Evolutionary conservation across 2,113 vertebrate species (phyloP), one percentile per base, ranked within the genome.

Genomic region (Plectropomus leopardus): DNA sequence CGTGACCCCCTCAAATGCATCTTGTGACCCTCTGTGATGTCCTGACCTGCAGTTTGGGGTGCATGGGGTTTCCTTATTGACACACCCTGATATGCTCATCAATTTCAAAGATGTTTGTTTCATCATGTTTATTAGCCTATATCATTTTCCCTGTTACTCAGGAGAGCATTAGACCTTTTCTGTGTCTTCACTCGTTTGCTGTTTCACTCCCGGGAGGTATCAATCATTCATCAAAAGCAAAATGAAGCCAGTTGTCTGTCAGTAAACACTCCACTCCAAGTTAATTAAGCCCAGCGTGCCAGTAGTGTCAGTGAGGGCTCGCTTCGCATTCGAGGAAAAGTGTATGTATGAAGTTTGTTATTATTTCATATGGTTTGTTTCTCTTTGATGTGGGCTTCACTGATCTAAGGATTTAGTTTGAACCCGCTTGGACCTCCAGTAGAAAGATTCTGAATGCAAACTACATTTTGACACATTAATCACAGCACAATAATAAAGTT

Each of bases 161-260:
- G 23, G 24, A 53, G 78, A 80, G 61, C 0, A 1, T 64, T 68
- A 57, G 75, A 61, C 7, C 26, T 44, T 61, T 69, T 73, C 50
- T 76, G 2, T 58, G 69, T 24, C 26, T 42, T 19, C 61, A 45
- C 44, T 67, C 19, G 14, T 67, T 80, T 80, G 53, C 72, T 71
- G 75, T 26, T 53, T 79, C 32, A 68, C 60, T 54, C 74, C 63
- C 23, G 19, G 58, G 70, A 63, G 53, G 58, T 80, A 80, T 90
- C 85, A 88, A 85, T 90, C 85, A 81, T 90, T 89, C 70, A 90
- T 90, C 81, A 85, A 85, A 89, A 59, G 82, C 66, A 65, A 80
- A 82, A 65, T 84, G 68, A 84, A 87, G 75, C 74, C 60, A 75
- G 85, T 83, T 90, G 85, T 89, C 76, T 86, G 73, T 66, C 76